Conservation (phyloP, 2,797 vertebrate genomes). For the Percopsis omiscomaycus region DNA sequence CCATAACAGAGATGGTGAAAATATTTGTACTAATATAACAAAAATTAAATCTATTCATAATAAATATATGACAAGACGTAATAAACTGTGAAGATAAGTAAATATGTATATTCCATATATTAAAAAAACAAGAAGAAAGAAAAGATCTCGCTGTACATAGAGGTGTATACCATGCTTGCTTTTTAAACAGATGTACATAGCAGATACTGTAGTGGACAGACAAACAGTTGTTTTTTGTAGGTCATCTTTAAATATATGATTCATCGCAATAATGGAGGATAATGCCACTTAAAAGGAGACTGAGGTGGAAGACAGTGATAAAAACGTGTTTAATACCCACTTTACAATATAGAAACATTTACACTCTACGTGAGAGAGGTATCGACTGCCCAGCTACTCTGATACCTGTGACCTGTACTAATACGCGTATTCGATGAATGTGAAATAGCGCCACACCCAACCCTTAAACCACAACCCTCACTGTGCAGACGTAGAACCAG, state of each 20-base stretch:
- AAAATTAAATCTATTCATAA: slow-evolving; percentile 65
- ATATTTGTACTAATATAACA: slow-evolving; percentile 62
- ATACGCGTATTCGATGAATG: slow-evolving; percentile 70
- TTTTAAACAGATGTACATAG: slow-evolving; percentile 95
- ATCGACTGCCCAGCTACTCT: slow-evolving; percentile 67
- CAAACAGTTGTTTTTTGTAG: slow-evolving; percentile 89
- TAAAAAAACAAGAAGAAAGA: slow-evolving; percentile 78
- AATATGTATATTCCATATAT: slow-evolving; percentile 94
- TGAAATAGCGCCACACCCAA: slow-evolving; percentile 66
- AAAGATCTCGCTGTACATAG: slow-evolving; percentile 88
- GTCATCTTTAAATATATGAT: slow-evolving; percentile 89
- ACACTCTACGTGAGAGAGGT: slow-evolving; percentile 74
- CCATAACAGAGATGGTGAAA: slow-evolving; percentile 52
- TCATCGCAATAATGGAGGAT: slow-evolving; percentile 96
- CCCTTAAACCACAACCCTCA: slow-evolving; percentile 81
- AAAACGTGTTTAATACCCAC: slow-evolving; percentile 67
- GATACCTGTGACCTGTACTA: slow-evolving; percentile 56
- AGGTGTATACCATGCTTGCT: slow-evolving; percentile 94
- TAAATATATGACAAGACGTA: slow-evolving; percentile 71
- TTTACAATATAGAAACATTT: slow-evolving; percentile 67
- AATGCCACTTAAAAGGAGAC: slow-evolving; percentile 77
- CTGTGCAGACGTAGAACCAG: slow-evolving; percentile 79
- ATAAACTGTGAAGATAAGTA: slow-evolving; percentile 90
- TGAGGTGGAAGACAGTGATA: slow-evolving; percentile 20
- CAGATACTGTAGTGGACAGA: slow-evolving; percentile 84